These are phyloP conservation scores for Aphelenchoides fujianensis DNA, from an alignment of 1,140 invertebrate genomes.

Conservation along the genomic window DNA sequence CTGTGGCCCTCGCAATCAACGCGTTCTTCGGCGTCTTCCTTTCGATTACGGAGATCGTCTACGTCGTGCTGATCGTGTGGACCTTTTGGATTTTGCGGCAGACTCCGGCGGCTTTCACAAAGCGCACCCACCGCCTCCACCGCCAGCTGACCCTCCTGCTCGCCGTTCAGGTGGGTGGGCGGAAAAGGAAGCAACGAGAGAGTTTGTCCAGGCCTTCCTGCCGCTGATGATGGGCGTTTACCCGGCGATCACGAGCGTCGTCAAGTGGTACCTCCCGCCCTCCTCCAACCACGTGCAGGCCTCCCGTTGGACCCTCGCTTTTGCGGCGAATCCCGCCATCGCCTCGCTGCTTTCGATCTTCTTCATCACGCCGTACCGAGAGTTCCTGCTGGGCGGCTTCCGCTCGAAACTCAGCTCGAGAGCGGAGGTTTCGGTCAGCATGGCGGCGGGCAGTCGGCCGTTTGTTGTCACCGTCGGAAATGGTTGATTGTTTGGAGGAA, in stretches of 20 bases:
- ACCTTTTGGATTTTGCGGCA: not conserved
- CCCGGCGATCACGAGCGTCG: not conserved
- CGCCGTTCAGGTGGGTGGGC: not conserved
- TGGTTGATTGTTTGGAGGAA: too few species aligned
- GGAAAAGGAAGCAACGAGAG: too few species aligned
- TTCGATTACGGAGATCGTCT: not conserved
- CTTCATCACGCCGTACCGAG: not conserved
- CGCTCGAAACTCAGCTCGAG: too few species aligned
- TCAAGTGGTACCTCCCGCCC: not conserved
- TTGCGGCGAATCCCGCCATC: not conserved
- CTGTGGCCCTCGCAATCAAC: not conserved
- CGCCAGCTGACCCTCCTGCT: not conserved
- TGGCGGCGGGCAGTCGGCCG: too few species aligned
- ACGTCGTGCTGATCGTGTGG: not conserved
- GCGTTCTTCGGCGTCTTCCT: not conserved
- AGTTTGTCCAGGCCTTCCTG: too few species aligned
- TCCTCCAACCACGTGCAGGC: not conserved
- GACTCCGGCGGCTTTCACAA: not conserved
- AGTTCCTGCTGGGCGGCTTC: not conserved
- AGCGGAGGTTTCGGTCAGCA: too few species aligned
- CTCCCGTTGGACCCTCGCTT: not conserved
- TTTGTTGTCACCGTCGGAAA: too few species aligned
- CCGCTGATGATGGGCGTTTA: too few species aligned
- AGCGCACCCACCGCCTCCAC: not conserved
- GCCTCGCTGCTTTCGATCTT: not conserved